Evolutionary conservation across 1,140 invertebrate genomes (phyloP).

Genomic region (Orussus abietinus): DNA sequence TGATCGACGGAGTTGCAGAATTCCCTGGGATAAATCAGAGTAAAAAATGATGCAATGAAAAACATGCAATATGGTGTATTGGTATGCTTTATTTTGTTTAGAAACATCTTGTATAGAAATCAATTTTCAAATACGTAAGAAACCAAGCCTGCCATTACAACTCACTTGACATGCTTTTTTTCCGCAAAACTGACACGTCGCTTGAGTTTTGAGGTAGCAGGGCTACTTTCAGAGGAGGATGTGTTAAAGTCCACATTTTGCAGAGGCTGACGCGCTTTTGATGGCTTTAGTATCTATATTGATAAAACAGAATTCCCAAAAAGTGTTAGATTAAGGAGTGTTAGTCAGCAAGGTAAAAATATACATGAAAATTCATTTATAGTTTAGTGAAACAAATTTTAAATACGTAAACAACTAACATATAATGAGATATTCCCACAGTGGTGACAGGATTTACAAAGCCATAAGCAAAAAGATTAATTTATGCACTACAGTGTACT

Average conservation of each 20-base stretch:
- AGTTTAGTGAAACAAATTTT: constrained; percentile 2
- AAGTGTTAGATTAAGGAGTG: constrained; percentile 1
- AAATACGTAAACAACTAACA: neutral
- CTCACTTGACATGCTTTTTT: constrained; percentile 39
- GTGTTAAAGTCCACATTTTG: constrained; percentile 22
- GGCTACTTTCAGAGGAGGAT: constrained; percentile 22
- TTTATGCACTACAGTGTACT: too few species aligned
- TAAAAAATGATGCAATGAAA: too few species aligned
- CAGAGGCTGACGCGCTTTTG: constrained; percentile 26
- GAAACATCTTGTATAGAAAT: neutral
- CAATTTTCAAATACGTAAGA: too few species aligned
- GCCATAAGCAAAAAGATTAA: neutral
- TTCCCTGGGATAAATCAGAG: constrained; percentile 34
- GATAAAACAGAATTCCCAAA: constrained; percentile 3
- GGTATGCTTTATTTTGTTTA: neutral
- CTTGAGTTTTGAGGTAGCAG: constrained; percentile 20
- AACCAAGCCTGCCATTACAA: too few species aligned
- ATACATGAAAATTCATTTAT: neutral
- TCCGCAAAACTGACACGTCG: constrained; percentile 39
- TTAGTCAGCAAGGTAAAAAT: neutral
- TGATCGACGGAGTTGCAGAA: constrained; percentile 35
- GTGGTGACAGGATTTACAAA: too few species aligned
- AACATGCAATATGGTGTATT: neutral
- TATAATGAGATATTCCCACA: too few species aligned
- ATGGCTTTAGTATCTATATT: constrained; percentile 29